Evolutionary conservation across 2,888 invertebrate genomes (phyloP), one percentile per base, ranked within the genome.

Genomic region (Acleris sparsana): DNA sequence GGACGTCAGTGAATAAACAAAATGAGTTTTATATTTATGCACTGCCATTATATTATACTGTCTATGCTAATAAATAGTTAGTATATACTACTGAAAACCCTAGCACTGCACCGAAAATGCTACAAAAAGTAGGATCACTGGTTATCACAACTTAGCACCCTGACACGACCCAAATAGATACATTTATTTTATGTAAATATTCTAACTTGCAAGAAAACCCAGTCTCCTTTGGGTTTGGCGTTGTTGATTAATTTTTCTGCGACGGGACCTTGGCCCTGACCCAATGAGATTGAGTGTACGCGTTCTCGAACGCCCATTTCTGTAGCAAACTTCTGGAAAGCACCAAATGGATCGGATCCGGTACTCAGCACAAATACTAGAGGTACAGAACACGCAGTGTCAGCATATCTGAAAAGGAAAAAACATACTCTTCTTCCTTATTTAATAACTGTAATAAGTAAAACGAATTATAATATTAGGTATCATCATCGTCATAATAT

Each of bases 261-360:
- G 5, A 97, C 94, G 0, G 96, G 96, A 0, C 98, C 98, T 91
- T 98, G 98, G 0, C 98, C 98, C 75, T 94, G 94, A 0, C 98
- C 98, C 11, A 99, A 88, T 0, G 98, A 98, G 76, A 99, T 97
- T 0, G 97, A 96, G 78, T 94, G 95, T 72, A 95, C 94, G 70
- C 94, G 94, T 5, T 94, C 95, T 51, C 92, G 88, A 80, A 94
- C 95, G 5, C 95, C 95, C 94, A 95, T 95, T 72, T 96, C 96
- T 0, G 93, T 90, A 0, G 97, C 96, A 77, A 98, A 97, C 80
- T 96, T 95, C 69, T 96, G 95, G 77, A 98, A 97, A 0, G 95
- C 95, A 20, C 96, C 94, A 82, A 97, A 96, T 0, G 97, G 97
- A 93, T 98, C 98, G 0, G 97, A 97, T 0, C 98, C 98, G 0